Evolutionary conservation across 2,113 vertebrate species (phyloP), one percentile per base, ranked within the genome.

Genomic region (Lophochroa leadbeateri): DNA sequence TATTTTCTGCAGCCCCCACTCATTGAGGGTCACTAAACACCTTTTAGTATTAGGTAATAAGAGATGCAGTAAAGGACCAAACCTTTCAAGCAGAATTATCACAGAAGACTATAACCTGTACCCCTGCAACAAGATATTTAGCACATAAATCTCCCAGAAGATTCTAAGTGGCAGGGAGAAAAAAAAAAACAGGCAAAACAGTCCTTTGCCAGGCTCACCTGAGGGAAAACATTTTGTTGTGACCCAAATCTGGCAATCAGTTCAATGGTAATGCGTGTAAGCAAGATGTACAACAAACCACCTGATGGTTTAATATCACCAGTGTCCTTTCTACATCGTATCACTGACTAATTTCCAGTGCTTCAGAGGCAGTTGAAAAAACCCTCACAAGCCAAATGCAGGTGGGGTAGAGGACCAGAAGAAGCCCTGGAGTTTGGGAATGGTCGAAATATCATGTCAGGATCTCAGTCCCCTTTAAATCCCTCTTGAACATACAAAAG

Each of bases 301-400:
- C 47, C 86, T 64, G 77, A 94, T 68, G 35, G 92, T 77, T 95
- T 94, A 91, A 92, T 92, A 84, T 89, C 77, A 91, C 53, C 86
- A 89, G 83, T 44, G 72, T 85, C 88, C 74, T 87, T 86, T 94
- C 86, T 95, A 89, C 93, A 96, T 94, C 86, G 74, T 95, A 81
- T 75, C 21, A 81, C 82, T 96, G 92, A 92, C 69, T 95, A 86
- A 96, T 85, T 82, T 92, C 77, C 86, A 95, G 88, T 77, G 88
- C 86, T 81, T 92, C 90, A 71, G 69, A 71, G 72, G 65, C 80
- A 91, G 77, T 18, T 74, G 43, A 91, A 83, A 83, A 91, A 90
- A 78, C 33, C 12, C 55, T 94, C 69, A 75, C 33, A 33, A 71
- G 52, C 23, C 39, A 86, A 71, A 64, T 47, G 69, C 47, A 84